Evolutionary conservation across 2,888 invertebrate genomes (phyloP).

Genomic region (Acronicta psi): DNA sequence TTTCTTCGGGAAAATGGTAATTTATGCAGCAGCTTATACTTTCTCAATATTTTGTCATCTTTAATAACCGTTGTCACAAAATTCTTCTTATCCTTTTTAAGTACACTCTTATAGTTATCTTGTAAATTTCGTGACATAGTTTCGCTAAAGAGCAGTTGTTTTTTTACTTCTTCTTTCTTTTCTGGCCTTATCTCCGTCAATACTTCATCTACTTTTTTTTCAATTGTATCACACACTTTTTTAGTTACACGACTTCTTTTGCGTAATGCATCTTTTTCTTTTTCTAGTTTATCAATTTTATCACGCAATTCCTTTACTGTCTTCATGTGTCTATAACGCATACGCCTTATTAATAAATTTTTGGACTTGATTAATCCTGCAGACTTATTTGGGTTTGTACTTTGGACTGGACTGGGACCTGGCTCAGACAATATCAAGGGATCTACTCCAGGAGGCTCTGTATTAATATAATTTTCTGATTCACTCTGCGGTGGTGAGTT

Average conservation of each 20-base stretch:
- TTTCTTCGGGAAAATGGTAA: too few relatives aligned
- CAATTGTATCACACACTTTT: neutral
- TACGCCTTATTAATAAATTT: neutral
- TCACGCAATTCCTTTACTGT: neutral
- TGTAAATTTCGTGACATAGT: too few relatives aligned
- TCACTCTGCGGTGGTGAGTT: conserved; percentile 10
- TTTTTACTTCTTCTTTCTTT: conserved; percentile 1
- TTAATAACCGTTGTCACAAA: too few relatives aligned
- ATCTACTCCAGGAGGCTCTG: conserved; percentile 2
- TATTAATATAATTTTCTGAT: conserved; percentile 1
- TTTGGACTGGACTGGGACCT: neutral
- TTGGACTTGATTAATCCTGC: neutral
- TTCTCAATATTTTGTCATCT: too few relatives aligned
- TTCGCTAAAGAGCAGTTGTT: neutral
- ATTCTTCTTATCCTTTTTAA: too few relatives aligned
- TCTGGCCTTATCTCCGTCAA: neutral
- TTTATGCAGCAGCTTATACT: too few relatives aligned
- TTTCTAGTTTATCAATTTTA: conserved; percentile 1
- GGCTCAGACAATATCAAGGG: neutral
- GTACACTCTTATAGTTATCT: too few relatives aligned
- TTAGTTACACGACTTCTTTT: neutral
- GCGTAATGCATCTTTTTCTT: neutral
- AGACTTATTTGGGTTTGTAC: conserved; percentile 1
- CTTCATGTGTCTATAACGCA: neutral
- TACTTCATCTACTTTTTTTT: conserved; percentile 1